Base-by-base conservation (phyloP, 1,140 invertebrate species). In the Dermatophagoides farinae region DNA sequence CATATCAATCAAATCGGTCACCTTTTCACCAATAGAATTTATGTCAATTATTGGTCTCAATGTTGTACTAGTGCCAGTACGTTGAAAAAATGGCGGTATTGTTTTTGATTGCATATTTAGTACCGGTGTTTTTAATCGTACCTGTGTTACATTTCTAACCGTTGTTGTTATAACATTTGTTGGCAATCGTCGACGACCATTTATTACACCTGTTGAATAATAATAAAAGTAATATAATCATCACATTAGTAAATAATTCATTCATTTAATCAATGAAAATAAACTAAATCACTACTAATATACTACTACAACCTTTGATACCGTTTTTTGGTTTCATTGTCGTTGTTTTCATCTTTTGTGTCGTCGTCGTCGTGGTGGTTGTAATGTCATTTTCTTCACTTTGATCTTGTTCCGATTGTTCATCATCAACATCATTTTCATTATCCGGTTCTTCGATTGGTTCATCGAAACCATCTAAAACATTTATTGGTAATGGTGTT, bases 81-180 rank as follows among this genome's bases (percentile, higher is more conserved):
- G 23, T 31, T 46, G 47, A n/a, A n/a, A n/a, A n/a, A n/a, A n/a
- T 14, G 31, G 10, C 11, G 50, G 18, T 16, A 4, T 12, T 37
- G 20, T 38, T 16, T 44, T n/a, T 39, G 31, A 2, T 23, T 46
- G 46, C 16, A 60, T 44, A 22, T 10, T 49, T 22, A 60, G 18
- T 12, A 60, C 58, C 4, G 58, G 58, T 22, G 58, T 47, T 23
- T 50, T 50, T 8, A 60, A 23, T 4, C 58, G 43, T 6, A 60
- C 6, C 18, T 37, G 46, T 11, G 58, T 60, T n/a, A 44, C 47
- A 41, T 60, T 50, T 50, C 16, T 2, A 2, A 60, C 58, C 1
- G 52, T n/a, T 39, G 58, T 52, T 40, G 58, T 49, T 22, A 50
- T 20, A 14, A 60, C 44, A 18, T 8, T 60, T 37, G 50, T 22